Base-by-base conservation (phyloP, 2,113 vertebrate genomes). In the Actenoides hombroni region DNA sequence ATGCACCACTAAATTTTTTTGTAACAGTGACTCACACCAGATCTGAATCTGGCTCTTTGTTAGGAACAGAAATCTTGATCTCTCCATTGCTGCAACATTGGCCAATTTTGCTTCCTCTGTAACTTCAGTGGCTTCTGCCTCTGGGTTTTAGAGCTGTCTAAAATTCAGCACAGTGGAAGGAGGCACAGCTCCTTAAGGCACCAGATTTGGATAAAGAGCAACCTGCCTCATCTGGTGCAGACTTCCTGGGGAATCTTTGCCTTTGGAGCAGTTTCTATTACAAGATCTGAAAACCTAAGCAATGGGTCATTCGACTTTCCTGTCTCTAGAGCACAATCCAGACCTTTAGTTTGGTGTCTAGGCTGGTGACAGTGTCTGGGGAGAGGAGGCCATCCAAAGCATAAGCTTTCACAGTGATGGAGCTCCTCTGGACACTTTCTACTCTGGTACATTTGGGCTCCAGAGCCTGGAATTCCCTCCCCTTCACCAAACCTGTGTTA, bases 61-160 rank as follows among this genome's bases (percentile, higher is more conserved):
- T 81, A 84, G 61, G 81, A 89, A 95, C 35, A 35, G 39, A 86
- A 91, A 94, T 71, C 80, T 89, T 71, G 46, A 91, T 89, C 75
- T 69, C 76, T 67, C 64, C 69, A 78, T 68, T 86, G 81, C 35
- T 64, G 60, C 65, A 63, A 63, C 48, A 67, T 51, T 1, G 11
- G 83, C 88, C 86, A 82, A 57, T 91, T 82, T 60, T 78, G 25
- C 70, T 92, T 95, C 85, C 82, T 88, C 51, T 51, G 29, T 86
- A 91, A 86, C 74, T 88, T 46, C 21, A 71, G 77, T 35, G 33
- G 40, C 74, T 89, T 95, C 39, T 83, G 33, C 24, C 77, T 83
- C 35, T 35, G 24, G 39, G 18, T 64, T 91, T 86, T 40, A 86
- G 80, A 53, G 33, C 8, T 56, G 10, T 51, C 42, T 91, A 71